These are phyloP conservation scores for Cyprinodon variegatus DNA, from an alignment of 2,113 vertebrate species.

Conservation along the genomic window DNA sequence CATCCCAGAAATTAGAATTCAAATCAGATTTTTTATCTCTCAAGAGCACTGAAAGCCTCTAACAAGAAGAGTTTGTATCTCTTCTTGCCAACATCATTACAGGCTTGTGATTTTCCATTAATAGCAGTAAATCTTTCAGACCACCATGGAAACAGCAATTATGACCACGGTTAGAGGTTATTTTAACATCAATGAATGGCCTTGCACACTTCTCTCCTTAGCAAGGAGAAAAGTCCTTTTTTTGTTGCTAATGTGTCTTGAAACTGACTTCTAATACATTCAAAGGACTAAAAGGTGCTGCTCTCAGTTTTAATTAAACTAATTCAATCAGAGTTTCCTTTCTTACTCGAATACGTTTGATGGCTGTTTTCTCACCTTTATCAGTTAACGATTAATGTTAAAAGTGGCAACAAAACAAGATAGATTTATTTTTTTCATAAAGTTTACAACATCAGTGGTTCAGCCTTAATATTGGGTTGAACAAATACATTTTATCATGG, in stretches of 20 bases:
- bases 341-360: neutral
- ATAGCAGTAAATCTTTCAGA: constrained; percentile 12
- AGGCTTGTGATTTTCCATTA: constrained; percentile 17
- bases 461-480: neutral
- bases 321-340: constrained; percentile 30
- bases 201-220: neutral
- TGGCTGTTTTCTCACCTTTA: neutral
- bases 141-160: constrained; percentile 22
- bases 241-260: constrained; percentile 16
- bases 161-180: neutral
- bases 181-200: constrained; percentile 11
- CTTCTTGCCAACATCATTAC: constrained; percentile 33
- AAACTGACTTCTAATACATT: constrained; percentile 26
- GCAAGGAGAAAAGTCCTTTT: neutral
- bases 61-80: constrained; percentile 35
- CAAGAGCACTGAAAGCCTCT: constrained; percentile 27
- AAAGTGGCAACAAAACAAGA: neutral
- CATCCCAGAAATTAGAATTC: constrained; percentile 3
- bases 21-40: constrained; percentile 22
- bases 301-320: constrained; percentile 7
- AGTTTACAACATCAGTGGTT: no score
- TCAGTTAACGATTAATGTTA: neutral
- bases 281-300: constrained; percentile 11
- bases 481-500: neutral
- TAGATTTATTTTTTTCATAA: neutral